Base-by-base conservation (phyloP, 2,113 vertebrate species). In the Heptranchias perlo region DNA sequence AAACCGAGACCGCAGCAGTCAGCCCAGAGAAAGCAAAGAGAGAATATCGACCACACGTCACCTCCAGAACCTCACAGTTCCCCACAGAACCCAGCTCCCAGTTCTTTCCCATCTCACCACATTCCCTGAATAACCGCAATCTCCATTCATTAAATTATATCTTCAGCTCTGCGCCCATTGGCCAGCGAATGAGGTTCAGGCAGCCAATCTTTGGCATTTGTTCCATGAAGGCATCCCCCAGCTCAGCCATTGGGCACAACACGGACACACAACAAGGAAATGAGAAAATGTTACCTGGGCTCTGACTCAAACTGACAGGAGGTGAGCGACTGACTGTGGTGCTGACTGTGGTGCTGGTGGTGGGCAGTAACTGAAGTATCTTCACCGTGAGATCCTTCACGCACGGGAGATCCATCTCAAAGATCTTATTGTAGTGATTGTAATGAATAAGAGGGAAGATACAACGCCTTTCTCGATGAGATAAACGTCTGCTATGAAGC, bases 381-480 rank as follows among this genome's bases (percentile, higher is more conserved):
- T 95, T 95, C 64, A 4, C 6, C 5, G 94, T 65, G 3, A 95
- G 65, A 39, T 95, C 44, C 47, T 73, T 69, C 94, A 95, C 94
- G 52, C 94, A 95, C 8, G 94, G 94, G 65, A 95, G 94, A 8
- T 95, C 94, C 94, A 95, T 95, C 65, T 95, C 65, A 69, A 35
- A 69, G 94, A 52, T 95, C 14, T 69, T 69, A 69, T 13, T 49
- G 4, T 31, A 69, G 47, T 25, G 23, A 73, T 69, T 49, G 64
- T 95, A 95, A 16, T 95, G 28, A 31, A 69, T 73, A 95, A 95
- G 65, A 35, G 94, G 44, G 64, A 95, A 16, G 94, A 69, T 25
- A 8, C 94, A 95, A 52, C 44, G 39, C 47, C 10, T 95, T 25
- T 95, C 94, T 14, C 49, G 47, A 16, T 44, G 8, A 52, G 94